Evolutionary conservation across 2,888 invertebrate species (phyloP).

Genomic region (Agrypnus murinus): DNA sequence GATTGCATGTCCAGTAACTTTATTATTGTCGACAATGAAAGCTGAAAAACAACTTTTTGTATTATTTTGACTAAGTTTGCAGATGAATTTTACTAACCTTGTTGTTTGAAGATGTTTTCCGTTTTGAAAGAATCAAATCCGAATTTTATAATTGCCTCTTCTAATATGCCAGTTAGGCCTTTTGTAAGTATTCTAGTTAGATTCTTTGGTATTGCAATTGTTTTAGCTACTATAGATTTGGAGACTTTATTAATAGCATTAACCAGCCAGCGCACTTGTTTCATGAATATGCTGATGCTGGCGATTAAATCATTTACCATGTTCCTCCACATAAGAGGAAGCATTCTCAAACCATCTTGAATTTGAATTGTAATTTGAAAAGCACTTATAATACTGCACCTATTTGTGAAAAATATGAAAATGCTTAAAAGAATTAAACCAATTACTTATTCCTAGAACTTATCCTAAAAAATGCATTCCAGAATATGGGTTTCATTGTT

Average conservation of each 20-base stretch:
- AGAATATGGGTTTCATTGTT: too few relatives aligned
- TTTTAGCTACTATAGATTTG: background rate
- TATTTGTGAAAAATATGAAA: too few relatives aligned
- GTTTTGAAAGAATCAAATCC: background rate
- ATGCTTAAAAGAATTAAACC: too few relatives aligned
- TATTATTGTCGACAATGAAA: too few relatives aligned
- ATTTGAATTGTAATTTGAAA: conserved; percentile 23
- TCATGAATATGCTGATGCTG: conserved; percentile 6
- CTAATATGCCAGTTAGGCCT: background rate
- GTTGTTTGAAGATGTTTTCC: background rate
- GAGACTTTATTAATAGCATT: conserved; percentile 5
- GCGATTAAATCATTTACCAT: conserved; percentile 3
- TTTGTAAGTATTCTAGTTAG: background rate
- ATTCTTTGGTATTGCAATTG: background rate
- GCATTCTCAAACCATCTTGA: conserved; percentile 7
- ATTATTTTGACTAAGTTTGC: too few relatives aligned
- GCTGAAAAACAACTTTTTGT: too few relatives aligned
- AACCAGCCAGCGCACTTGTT: conserved; percentile 4
- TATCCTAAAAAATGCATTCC: too few relatives aligned
- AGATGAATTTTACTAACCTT: background rate
- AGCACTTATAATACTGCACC: conserved; percentile 10
- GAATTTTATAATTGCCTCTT: background rate
- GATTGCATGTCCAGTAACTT: too few relatives aligned
- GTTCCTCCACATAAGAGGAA: conserved; percentile 27
- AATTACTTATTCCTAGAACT: too few relatives aligned